phyloP scores from a whole-genome alignment of 2,797 vertebrate genomes.

The Varecia variegata region DNA sequence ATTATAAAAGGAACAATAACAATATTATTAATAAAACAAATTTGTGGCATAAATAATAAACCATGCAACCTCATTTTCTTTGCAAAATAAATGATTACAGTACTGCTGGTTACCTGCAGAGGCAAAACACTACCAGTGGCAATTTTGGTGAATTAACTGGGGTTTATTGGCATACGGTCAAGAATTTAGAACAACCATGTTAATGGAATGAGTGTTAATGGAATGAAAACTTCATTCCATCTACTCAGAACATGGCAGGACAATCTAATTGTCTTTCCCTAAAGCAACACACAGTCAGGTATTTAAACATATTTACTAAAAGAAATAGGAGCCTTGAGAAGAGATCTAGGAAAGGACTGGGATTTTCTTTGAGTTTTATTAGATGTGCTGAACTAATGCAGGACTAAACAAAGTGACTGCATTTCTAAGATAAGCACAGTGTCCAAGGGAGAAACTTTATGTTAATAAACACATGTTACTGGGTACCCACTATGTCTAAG shows the following conservation, averaged over 20 bases:
- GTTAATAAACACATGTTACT: not conserved
- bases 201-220: not conserved
- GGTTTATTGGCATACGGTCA: not conserved
- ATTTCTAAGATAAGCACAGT: not conserved
- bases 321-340: not conserved
- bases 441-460: not conserved
- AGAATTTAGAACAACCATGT: conserved; percentile 3
- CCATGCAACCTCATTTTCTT: not conserved
- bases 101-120: not conserved
- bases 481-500: not conserved
- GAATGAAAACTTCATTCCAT: not conserved
- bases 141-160: not conserved
- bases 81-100: conserved; percentile 16
- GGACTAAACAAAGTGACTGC: not conserved
- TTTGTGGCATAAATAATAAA: not conserved
- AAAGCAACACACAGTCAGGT: not conserved
- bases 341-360: not conserved
- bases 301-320: not conserved
- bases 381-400: not conserved
- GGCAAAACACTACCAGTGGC: not conserved
- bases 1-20: not conserved
- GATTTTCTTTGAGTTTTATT: not conserved
- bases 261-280: not conserved
- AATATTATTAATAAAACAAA: conserved; percentile 12
- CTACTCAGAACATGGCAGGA: not conserved